Conservation (phyloP, 2,797 vertebrate genomes). For the Hyperoplus lanceolatus region DNA sequence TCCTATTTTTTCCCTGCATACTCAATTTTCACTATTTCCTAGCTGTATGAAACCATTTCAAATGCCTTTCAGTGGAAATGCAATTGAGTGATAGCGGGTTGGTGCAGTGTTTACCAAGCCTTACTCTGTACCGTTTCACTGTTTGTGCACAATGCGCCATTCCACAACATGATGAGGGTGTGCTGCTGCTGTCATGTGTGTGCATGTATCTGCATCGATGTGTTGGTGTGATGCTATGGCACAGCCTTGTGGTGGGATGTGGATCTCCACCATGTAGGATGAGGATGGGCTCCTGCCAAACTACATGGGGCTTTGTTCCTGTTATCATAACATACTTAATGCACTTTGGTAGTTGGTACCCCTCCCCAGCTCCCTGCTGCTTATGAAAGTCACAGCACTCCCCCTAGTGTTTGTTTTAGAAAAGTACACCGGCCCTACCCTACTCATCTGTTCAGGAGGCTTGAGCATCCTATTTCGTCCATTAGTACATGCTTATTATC, state of each 20-base stretch:
- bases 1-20: neutral
- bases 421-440: constrained; percentile 55
- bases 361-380: constrained; percentile 30
- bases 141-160: constrained; percentile 61
- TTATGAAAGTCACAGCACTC: constrained; percentile 85
- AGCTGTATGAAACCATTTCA: constrained; percentile 41
- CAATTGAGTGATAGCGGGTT: constrained; percentile 30
- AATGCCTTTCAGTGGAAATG: constrained; percentile 24
- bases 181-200: constrained; percentile 11
- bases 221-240: constrained; percentile 68
- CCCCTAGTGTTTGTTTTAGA: constrained; percentile 86
- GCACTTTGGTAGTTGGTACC: constrained; percentile 36
- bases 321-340: constrained; percentile 57
- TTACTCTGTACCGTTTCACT: constrained; percentile 24
- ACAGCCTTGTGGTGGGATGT: constrained; percentile 79
- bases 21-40: constrained; percentile 25
- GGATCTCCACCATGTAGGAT: constrained; percentile 55
- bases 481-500: neutral
- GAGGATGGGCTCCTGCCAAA: constrained; percentile 64
- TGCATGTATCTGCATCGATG: constrained; percentile 17
- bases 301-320: constrained; percentile 80
- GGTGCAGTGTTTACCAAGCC: constrained; percentile 17
- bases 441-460: neutral
- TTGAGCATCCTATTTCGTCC: constrained; percentile 1
- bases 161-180: constrained; percentile 46